Conservation (phyloP, 2,797 vertebrate genomes). For the Chelonia mydas region DNA sequence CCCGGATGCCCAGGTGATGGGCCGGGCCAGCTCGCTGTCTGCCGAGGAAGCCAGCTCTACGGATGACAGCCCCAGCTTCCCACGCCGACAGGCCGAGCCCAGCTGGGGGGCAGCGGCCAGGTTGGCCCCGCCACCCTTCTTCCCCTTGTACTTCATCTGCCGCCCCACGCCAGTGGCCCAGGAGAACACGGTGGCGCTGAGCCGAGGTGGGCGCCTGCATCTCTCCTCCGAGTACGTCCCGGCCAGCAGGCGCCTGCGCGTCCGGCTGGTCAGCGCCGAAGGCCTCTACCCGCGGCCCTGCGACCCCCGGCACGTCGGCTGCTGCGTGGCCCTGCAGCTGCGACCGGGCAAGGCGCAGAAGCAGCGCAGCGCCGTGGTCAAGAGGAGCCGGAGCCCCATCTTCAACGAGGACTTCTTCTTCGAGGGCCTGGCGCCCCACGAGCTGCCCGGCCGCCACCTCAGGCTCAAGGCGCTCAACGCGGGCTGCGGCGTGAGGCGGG, state of each 20-base stretch:
- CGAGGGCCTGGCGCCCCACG: slow-evolving; percentile 42
- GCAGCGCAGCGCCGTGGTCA: slow-evolving; percentile 69
- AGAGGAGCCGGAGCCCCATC: slow-evolving; percentile 71
- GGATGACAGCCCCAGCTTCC: not conserved
- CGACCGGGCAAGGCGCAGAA: slow-evolving; percentile 15
- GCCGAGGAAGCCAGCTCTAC: not conserved
- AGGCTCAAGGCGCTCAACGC: slow-evolving; percentile 68
- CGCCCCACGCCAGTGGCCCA: slow-evolving; percentile 54
- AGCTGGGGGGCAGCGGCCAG: not conserved
- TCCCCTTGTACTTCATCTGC: slow-evolving; percentile 70
- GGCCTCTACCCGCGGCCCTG: not conserved
- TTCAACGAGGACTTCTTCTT: slow-evolving; percentile 81
- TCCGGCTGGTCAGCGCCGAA: slow-evolving; percentile 69
- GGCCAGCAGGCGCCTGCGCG: slow-evolving; percentile 44
- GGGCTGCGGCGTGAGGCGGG: slow-evolving; percentile 57
- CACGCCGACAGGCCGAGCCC: not conserved
- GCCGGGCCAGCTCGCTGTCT: not conserved
- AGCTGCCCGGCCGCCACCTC: slow-evolving; percentile 57
- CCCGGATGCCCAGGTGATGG: rapidly evolving
- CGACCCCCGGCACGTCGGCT: slow-evolving; percentile 61
- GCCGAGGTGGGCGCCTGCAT: slow-evolving; percentile 55
- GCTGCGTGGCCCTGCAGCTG: slow-evolving; percentile 60
- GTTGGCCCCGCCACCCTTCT: slow-evolving; percentile 48
- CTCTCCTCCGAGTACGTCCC: slow-evolving; percentile 64
- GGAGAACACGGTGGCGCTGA: slow-evolving; percentile 63